These are phyloP conservation scores for Ctenodactylus gundi DNA, from an alignment of 2,113 vertebrate genomes.

Conservation along the genomic window DNA sequence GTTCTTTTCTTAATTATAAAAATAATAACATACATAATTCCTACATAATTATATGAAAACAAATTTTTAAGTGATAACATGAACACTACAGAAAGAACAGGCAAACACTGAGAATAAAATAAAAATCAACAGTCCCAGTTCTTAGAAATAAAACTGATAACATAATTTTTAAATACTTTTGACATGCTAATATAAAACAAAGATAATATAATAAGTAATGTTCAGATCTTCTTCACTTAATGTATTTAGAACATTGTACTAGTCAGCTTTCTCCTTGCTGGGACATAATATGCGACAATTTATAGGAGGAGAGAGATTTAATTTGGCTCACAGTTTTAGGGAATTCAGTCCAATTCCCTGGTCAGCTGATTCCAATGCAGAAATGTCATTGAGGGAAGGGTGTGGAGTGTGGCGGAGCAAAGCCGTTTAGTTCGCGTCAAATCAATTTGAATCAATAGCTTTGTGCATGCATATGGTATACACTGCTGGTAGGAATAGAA, in stretches of 20 bases:
- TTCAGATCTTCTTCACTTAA: neutral
- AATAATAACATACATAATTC: neutral
- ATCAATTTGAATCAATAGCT: neutral
- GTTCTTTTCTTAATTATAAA: slow-evolving; percentile 19
- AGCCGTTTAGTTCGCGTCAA: neutral
- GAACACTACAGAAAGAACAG: neutral
- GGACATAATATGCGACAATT: neutral
- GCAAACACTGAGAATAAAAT: slow-evolving; percentile 13
- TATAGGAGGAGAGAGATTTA: neutral
- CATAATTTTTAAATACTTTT: neutral
- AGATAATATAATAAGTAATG: neutral
- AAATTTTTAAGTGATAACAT: neutral
- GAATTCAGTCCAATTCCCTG: neutral
- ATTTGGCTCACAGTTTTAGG: neutral
- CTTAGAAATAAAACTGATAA: neutral
- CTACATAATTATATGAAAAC: neutral
- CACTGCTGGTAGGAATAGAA: no score
- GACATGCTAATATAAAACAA: neutral
- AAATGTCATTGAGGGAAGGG: neutral
- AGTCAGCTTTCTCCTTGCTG: neutral
- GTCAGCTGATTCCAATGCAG: neutral
- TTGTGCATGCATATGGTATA: neutral
- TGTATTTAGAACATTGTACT: neutral
- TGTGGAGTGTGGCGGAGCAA: neutral
- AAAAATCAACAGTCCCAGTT: neutral